Percentiles rank a stretch among this genome's conserved stretches.
These are phyloP conservation scores for Coelopa frigida DNA, from an alignment of 1,140 invertebrate species.

Conservation along the genomic window DNA sequence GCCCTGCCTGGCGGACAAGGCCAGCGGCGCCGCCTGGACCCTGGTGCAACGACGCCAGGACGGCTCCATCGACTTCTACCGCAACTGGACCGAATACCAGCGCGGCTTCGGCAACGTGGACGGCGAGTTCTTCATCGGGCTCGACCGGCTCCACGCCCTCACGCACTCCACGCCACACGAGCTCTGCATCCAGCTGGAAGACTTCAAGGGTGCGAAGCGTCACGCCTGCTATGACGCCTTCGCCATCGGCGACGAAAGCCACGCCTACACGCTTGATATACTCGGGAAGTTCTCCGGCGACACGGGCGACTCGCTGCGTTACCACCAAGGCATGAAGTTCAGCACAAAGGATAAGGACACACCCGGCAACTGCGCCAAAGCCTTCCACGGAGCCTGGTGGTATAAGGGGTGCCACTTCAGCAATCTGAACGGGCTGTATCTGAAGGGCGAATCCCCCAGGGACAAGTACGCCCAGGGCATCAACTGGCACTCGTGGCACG, in stretches of 20 bases:
- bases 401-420: too few relatives aligned
- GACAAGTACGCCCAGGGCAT: too few relatives aligned
- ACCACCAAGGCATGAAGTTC: constrained; percentile 60
- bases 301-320: constrained; percentile 58
- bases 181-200: constrained; percentile 51
- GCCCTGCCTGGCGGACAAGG: too few relatives aligned
- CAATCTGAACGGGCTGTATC: too few relatives aligned
- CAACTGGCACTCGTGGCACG: too few relatives aligned
- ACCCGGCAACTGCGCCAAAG: constrained; percentile 55
- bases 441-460: too few relatives aligned
- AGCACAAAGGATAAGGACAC: constrained; percentile 63
- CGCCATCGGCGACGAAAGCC: constrained; percentile 54
- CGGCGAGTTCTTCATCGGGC: constrained; percentile 26
- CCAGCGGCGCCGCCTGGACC: constrained; percentile 27
- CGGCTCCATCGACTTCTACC: constrained; percentile 26
- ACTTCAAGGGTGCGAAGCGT: constrained; percentile 48
- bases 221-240: constrained; percentile 57
- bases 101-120: constrained; percentile 20
- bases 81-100: constrained; percentile 28
- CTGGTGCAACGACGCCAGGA: constrained; percentile 20
- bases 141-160: constrained; percentile 26
- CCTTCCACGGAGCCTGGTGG: constrained; percentile 57
- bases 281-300: constrained; percentile 56
- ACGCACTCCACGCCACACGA: constrained; percentile 48
- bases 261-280: constrained; percentile 55